Percentiles rank a stretch among this genome's conserved stretches.
Evolutionary conservation across 2,797 vertebrate genomes (phyloP).

Genomic region (Falco concolor): DNA sequence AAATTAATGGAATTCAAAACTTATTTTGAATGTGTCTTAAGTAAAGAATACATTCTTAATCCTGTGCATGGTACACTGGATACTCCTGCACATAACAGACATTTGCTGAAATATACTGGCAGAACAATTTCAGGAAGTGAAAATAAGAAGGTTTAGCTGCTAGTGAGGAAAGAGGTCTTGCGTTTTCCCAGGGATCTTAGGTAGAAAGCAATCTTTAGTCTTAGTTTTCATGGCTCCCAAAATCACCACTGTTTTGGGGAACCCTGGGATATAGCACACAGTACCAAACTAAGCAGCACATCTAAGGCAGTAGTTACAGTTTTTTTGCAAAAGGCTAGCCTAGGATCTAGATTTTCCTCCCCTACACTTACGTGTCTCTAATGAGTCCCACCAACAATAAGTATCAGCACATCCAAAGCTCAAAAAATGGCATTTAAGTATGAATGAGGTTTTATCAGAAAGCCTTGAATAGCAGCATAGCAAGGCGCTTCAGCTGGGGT

Average conservation of each 20-base stretch:
- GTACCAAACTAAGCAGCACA: not conserved
- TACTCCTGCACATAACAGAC: not conserved
- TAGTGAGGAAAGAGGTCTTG: not conserved
- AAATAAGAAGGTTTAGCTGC: not conserved
- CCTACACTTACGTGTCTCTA: not conserved
- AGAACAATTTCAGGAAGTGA: not conserved
- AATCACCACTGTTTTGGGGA: not conserved
- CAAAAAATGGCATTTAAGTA: not conserved
- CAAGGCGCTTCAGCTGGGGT: not conserved
- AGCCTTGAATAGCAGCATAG: not conserved
- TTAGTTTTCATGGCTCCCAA: not conserved
- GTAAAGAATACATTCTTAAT: not conserved
- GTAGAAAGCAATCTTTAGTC: not conserved
- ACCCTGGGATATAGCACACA: not conserved
- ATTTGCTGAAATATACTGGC: not conserved
- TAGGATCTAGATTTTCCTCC: not conserved
- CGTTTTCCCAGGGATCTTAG: not conserved
- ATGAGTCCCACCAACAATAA: not conserved
- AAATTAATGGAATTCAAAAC: not conserved
- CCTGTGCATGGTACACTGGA: not conserved
- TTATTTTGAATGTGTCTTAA: not conserved
- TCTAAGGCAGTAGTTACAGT: not conserved
- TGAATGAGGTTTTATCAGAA: not conserved
- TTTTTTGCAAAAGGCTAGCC: not conserved
- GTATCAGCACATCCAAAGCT: not conserved